phyloP scores from a whole-genome alignment of 2,888 invertebrate genomes.

The Melolontha melolontha region DNA sequence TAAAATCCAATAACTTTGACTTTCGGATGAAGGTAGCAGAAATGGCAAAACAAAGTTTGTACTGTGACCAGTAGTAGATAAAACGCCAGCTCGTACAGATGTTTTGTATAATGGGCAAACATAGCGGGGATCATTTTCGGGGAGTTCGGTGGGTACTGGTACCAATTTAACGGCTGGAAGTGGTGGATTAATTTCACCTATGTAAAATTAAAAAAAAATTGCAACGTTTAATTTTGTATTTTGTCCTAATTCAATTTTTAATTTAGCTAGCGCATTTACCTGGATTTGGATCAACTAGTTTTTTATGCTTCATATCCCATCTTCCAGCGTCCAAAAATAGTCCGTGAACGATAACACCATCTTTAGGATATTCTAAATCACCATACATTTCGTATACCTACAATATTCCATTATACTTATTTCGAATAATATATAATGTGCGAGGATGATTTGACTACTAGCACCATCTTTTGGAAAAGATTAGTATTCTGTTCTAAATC shows the following conservation, averaged over 20 bases:
- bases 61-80: constrained; percentile 93
- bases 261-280: constrained; percentile 64
- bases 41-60: constrained; percentile 91
- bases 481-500: too few relatives aligned
- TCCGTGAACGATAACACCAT: constrained; percentile 82
- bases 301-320: constrained; percentile 77
- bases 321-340: constrained; percentile 89
- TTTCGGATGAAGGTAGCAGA: constrained; percentile 73
- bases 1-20: constrained; percentile 86
- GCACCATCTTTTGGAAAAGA: too few relatives aligned
- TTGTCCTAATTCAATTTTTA: neutral
- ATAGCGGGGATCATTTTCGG: constrained; percentile 74
- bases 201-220: constrained; percentile 26
- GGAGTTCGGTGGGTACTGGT: constrained; percentile 74
- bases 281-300: constrained; percentile 82
- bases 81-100: constrained; percentile 83
- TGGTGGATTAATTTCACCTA: constrained; percentile 81
- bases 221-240: neutral
- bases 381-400: constrained; percentile 67
- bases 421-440: neutral
- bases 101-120: constrained; percentile 90
- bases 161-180: constrained; percentile 77
- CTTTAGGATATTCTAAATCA: constrained; percentile 69
- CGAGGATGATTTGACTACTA: too few relatives aligned
- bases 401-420: constrained; percentile 7